Evolutionary conservation across 2,888 invertebrate genomes (phyloP).

Genomic region (Hemicrepidius hirtus): DNA sequence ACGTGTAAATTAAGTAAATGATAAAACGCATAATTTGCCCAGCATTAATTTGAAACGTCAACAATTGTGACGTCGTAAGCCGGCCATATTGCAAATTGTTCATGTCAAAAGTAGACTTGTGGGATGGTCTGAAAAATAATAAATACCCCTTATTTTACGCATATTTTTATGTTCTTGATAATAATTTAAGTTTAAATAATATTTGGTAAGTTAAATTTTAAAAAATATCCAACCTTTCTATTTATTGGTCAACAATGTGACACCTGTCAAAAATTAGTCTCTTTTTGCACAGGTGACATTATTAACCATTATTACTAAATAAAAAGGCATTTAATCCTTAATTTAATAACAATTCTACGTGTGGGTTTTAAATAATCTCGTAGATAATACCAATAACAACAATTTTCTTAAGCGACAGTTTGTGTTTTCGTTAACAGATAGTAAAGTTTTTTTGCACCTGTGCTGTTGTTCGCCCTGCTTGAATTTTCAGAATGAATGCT

Average conservation of each 20-base stretch:
- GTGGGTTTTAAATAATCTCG: slow-evolving; percentile 23
- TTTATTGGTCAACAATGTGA: slow-evolving; percentile 51
- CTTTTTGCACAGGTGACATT: slow-evolving; percentile 63
- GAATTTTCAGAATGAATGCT: slow-evolving; percentile 79
- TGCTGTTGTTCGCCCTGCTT: slow-evolving; percentile 51
- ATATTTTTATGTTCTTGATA: slow-evolving; percentile 59
- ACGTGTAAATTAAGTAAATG: neutral
- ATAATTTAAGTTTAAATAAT: slow-evolving; percentile 51
- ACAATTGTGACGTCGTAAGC: slow-evolving; percentile 57
- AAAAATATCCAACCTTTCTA: slow-evolving; percentile 21
- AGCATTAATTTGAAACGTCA: slow-evolving; percentile 46
- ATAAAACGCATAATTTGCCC: slow-evolving; percentile 1
- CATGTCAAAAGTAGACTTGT: slow-evolving; percentile 62
- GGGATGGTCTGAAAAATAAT: slow-evolving; percentile 64
- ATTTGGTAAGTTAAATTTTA: slow-evolving; percentile 48
- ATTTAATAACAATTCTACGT: neutral
- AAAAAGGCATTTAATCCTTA: neutral
- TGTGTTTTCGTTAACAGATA: slow-evolving; percentile 59
- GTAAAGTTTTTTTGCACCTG: slow-evolving; percentile 62
- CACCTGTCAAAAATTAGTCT: slow-evolving; percentile 64
- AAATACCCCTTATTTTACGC: slow-evolving; percentile 56
- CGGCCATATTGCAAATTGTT: slow-evolving; percentile 67
- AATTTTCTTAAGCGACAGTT: slow-evolving; percentile 21
- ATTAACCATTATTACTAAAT: neutral
- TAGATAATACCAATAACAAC: neutral